phyloP scores from a whole-genome alignment of 2,888 invertebrate genomes.

The Caenorhabditis wallacei region DNA sequence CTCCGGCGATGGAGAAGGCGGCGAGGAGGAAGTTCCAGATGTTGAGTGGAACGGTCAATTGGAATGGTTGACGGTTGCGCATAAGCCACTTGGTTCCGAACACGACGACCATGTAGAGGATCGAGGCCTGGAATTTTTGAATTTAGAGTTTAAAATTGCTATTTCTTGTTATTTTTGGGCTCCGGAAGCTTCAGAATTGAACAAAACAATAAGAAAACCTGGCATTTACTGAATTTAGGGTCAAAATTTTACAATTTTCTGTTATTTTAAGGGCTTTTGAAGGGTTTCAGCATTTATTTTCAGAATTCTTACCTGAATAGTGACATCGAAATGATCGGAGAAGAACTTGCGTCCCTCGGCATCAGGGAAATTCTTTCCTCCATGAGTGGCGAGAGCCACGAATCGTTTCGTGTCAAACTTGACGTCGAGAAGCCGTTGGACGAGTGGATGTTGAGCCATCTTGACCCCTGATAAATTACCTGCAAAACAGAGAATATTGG shows the following conservation, averaged over 20 bases:
- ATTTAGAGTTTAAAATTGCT: background rate
- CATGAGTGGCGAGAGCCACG: constrained; percentile 67
- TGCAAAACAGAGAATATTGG: constrained; percentile 16
- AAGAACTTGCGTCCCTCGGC: constrained; percentile 70
- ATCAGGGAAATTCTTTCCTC: constrained; percentile 73
- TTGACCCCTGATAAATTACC: constrained; percentile 53
- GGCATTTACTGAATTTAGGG: too few species aligned
- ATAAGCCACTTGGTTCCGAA: constrained; percentile 84
- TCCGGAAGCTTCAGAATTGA: too few species aligned
- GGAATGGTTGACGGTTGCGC: constrained; percentile 83
- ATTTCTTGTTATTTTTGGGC: too few species aligned
- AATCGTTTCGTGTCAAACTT: constrained; percentile 70
- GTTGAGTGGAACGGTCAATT: constrained; percentile 83
- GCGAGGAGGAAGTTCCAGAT: constrained; percentile 84
- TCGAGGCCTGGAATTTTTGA: constrained; percentile 65
- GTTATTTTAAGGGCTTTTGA: too few species aligned
- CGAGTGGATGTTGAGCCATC: constrained; percentile 63
- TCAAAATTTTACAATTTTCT: too few species aligned
- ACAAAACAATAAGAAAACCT: too few species aligned
- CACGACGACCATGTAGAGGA: constrained; percentile 77
- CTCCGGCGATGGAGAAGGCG: constrained; percentile 83
- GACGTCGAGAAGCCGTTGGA: constrained; percentile 68
- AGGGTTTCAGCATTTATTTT: background rate
- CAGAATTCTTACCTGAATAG: constrained; percentile 74
- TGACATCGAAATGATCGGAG: constrained; percentile 78